A percentile compares a stretch with the other conserved stretches of the same genome.
Evolutionary conservation across 2,797 vertebrate genomes (phyloP).

Genomic region (Rhincodon typus): DNA sequence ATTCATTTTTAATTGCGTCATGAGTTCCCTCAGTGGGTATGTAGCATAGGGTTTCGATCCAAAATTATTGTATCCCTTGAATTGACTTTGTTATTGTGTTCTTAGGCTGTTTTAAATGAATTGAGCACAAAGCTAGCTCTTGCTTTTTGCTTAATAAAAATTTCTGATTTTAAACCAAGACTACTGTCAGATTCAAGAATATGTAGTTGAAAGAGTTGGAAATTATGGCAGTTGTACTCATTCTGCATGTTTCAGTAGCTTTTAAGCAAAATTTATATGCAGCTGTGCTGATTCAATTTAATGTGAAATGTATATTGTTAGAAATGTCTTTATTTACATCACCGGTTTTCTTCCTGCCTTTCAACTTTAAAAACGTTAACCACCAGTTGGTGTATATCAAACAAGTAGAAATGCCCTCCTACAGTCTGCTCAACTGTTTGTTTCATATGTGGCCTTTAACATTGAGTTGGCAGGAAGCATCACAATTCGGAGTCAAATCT

Average conservation of each 20-base stretch:
- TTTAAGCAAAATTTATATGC: not conserved
- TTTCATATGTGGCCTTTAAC: no score
- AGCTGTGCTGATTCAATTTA: not conserved
- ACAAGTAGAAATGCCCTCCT: not conserved
- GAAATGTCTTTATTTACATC: not conserved
- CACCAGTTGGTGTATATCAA: not conserved
- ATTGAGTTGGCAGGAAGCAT: not conserved
- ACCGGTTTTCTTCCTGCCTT: not conserved
- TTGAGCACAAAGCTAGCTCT: not conserved
- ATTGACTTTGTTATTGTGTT: not conserved
- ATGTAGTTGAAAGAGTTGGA: not conserved
- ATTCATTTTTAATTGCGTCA: not conserved
- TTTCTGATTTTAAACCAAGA: not conserved
- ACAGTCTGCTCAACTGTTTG: no score
- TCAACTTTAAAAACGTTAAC: not conserved
- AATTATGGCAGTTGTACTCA: not conserved
- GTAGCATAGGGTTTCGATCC: not conserved
- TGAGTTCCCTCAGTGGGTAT: not conserved
- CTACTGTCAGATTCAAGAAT: not conserved
- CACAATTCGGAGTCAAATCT: no score
- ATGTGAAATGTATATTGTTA: not conserved
- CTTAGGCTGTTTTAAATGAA: no score
- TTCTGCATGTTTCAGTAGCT: not conserved
- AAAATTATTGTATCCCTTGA: not conserved
- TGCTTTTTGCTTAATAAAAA: not conserved